Conservation (phyloP, 37 sponge, comb jelly and placozoan species). For the Mnemiopsis leidyi region DNA sequence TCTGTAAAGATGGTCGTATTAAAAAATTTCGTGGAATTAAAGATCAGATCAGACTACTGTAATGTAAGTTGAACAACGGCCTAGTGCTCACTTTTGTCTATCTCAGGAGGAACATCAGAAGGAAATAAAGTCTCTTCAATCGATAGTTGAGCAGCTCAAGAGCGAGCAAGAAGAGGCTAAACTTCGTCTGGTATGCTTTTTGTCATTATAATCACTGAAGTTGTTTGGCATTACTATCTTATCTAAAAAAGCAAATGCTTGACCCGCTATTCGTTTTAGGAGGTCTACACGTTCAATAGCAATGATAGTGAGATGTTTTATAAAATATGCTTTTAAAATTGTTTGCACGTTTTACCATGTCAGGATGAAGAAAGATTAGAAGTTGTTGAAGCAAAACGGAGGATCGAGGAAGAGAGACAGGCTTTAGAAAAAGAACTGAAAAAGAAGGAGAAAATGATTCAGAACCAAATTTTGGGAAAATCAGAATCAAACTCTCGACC, state of each 20-base stretch:
- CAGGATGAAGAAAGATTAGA: constrained; percentile 60
- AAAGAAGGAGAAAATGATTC: constrained; percentile 60
- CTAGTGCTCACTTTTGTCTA: not conserved
- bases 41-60: too few relatives aligned
- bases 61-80: not conserved
- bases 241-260: not conserved
- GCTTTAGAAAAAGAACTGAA: constrained; percentile 48
- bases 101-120: constrained; percentile 59
- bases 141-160: constrained; percentile 32
- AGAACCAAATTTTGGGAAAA: constrained; percentile 56
- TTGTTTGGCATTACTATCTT: not conserved
- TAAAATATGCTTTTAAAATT: too few relatives aligned
- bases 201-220: too few relatives aligned
- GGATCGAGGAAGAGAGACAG: constrained; percentile 44
- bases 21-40: too few relatives aligned
- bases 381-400: constrained; percentile 39
- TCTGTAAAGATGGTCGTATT: too few relatives aligned
- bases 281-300: too few relatives aligned
- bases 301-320: too few relatives aligned
- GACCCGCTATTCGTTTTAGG: too few relatives aligned
- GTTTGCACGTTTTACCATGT: not conserved
- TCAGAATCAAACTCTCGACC: constrained; percentile 33
- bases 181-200: constrained; percentile 60
- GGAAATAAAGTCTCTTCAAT: constrained; percentile 43
- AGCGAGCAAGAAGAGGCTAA: constrained; percentile 54